Conservation (phyloP, 2,888 invertebrate species). For the Papilio demoleus region DNA sequence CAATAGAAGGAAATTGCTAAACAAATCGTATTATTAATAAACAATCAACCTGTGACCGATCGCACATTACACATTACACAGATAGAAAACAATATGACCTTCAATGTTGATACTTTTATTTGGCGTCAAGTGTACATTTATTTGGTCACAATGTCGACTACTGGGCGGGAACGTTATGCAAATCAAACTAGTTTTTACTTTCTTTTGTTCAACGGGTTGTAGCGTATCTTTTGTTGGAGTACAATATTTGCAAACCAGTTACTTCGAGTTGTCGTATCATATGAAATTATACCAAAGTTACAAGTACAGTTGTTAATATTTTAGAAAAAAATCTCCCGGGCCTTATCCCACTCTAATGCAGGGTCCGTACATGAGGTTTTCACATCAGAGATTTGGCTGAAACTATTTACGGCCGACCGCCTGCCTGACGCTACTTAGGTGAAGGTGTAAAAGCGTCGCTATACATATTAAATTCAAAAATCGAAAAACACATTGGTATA, state of each 20-base stretch:
- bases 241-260: conserved; percentile 3
- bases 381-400: no score
- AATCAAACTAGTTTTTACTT: conserved; percentile 58
- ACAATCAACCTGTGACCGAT: conserved; percentile 12
- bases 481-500: no score
- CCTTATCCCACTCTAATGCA: no score
- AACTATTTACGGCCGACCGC: no score
- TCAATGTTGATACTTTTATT: conserved; percentile 46
- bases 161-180: conserved; percentile 51
- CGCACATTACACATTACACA: conserved; percentile 9
- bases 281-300: neutral
- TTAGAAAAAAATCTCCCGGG: no score
- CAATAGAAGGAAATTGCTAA: conserved; percentile 20
- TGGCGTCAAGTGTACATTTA: conserved; percentile 48
- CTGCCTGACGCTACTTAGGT: no score
- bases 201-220: conserved; percentile 51
- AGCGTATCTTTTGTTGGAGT: conserved; percentile 16
- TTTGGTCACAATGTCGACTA: conserved; percentile 61
- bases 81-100: conserved; percentile 31
- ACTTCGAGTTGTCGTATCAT: neutral
- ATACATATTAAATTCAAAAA: no score
- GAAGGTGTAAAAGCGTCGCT: no score
- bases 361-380: no score
- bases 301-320: neutral
- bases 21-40: conserved; percentile 17